Evolutionary conservation across 2,888 invertebrate species (phyloP).

Genomic region (Acanthosoma haemorrhoidale): DNA sequence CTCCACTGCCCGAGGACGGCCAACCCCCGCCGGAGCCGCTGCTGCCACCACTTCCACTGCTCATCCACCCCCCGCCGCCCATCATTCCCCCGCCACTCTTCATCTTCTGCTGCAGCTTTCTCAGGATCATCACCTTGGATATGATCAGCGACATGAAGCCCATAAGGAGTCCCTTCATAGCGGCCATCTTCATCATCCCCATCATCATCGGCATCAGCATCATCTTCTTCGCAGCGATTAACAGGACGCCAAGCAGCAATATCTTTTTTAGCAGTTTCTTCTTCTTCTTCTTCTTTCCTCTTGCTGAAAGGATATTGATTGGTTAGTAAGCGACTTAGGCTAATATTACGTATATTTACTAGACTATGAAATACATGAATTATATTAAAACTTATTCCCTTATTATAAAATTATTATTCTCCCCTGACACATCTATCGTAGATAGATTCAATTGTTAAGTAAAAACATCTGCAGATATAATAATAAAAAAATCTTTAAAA

Average conservation of each 20-base stretch:
- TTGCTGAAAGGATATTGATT: not conserved
- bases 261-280: constrained; percentile 3
- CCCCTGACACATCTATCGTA: too few relatives aligned
- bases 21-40: constrained; percentile 31
- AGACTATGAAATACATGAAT: too few relatives aligned
- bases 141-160: constrained; percentile 38
- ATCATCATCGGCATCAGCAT: constrained; percentile 39
- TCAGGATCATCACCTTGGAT: constrained; percentile 39
- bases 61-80: constrained; percentile 33
- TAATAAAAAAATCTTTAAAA: too few relatives aligned
- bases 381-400: too few relatives aligned
- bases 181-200: constrained; percentile 39
- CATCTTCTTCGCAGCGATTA: constrained; percentile 41
- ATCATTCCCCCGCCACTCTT: constrained; percentile 35
- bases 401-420: too few relatives aligned
- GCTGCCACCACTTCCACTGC: constrained; percentile 38
- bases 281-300: not conserved
- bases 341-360: too few relatives aligned
- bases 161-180: constrained; percentile 40
- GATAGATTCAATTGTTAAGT: too few relatives aligned
- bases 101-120: constrained; percentile 28
- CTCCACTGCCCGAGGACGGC: not conserved
- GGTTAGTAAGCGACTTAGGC: too few relatives aligned
- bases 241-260: constrained; percentile 24
- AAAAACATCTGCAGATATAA: too few relatives aligned